phyloP scores from a whole-genome alignment of 2,113 vertebrate genomes.

The Grammomys surdaster region DNA sequence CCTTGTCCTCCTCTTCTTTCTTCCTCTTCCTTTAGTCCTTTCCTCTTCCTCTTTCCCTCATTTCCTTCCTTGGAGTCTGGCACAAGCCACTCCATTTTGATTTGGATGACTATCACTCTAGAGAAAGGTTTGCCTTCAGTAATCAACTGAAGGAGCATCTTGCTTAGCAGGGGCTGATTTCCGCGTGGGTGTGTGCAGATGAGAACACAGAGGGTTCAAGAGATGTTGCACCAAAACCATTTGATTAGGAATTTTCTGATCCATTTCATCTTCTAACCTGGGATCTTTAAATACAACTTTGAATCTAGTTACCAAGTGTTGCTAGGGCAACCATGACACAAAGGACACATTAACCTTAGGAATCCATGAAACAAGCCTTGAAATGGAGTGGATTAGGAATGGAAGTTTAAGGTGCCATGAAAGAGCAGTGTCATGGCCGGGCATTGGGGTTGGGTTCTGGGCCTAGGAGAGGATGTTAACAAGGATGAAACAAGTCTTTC shows the following conservation, averaged over 20 bases:
- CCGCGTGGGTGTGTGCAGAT: neutral
- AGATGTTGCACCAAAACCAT: neutral
- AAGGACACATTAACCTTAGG: neutral
- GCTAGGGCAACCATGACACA: slow-evolving; percentile 39
- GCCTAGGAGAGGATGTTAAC: neutral
- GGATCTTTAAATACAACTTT: slow-evolving; percentile 43
- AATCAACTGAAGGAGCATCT: neutral
- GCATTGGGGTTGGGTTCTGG: neutral
- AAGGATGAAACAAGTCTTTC: neutral
- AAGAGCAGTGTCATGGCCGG: neutral
- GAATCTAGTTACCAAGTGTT: slow-evolving; percentile 50
- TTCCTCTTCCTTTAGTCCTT: neutral
- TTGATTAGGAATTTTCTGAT: neutral
- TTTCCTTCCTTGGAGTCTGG: neutral
- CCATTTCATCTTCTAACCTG: neutral
- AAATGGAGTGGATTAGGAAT: neutral
- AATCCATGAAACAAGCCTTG: neutral
- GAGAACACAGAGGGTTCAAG: neutral
- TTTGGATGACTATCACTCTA: neutral
- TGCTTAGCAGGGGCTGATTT: neutral
- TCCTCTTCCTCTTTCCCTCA: neutral
- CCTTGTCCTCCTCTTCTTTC: neutral
- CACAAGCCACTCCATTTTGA: neutral
- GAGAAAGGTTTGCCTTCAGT: neutral
- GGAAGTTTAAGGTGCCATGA: neutral